Percentiles rank a stretch among this genome's conserved stretches.
Evolutionary conservation across 2,797 vertebrate genomes (phyloP).

Genomic region (Coilia nasus): DNA sequence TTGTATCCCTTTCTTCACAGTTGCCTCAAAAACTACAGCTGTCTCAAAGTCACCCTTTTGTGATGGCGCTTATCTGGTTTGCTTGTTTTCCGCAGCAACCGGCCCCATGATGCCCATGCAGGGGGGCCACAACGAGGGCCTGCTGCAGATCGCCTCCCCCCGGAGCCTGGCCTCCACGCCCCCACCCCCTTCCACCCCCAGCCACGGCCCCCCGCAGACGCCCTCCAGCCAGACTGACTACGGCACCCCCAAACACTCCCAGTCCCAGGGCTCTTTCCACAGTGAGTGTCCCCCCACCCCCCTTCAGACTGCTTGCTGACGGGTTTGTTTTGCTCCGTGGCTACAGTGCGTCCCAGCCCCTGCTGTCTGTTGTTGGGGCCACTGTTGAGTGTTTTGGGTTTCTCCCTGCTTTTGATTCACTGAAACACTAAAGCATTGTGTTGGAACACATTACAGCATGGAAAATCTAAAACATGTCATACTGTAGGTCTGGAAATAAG

Average conservation of each 20-base stretch:
- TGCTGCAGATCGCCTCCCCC: constrained; percentile 68
- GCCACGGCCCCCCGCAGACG: constrained; percentile 54
- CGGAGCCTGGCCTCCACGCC: constrained; percentile 62
- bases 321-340: constrained; percentile 1
- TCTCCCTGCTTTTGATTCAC: background rate
- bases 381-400: background rate
- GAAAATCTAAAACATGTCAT: background rate
- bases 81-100: constrained; percentile 52
- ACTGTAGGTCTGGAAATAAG: background rate
- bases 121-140: constrained; percentile 53
- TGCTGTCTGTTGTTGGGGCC: too few relatives aligned
- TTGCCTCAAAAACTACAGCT: background rate
- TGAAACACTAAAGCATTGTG: background rate
- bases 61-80: background rate
- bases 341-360: background rate
- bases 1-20: constrained; percentile 18
- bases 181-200: constrained; percentile 62
- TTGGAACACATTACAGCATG: background rate
- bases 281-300: constrained; percentile 58
- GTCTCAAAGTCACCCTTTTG: background rate
- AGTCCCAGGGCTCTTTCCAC: constrained; percentile 68
- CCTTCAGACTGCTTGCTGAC: background rate
- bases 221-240: constrained; percentile 65
- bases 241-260: constrained; percentile 63
- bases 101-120: constrained; percentile 63